These are phyloP conservation scores for Alexandromys fortis DNA, from an alignment of 2,113 vertebrate species.

Conservation along the genomic window DNA sequence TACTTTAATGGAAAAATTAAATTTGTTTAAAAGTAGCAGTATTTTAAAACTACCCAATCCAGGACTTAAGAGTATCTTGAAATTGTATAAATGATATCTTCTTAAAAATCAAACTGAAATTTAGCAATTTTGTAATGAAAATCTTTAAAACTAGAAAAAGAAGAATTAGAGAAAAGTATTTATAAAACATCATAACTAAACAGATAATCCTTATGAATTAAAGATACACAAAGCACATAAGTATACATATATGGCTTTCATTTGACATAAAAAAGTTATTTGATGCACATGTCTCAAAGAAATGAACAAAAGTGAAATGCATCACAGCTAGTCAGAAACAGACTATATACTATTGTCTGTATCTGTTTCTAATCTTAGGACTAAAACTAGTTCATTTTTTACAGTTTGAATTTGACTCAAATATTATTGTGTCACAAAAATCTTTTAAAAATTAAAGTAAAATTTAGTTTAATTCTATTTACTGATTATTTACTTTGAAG, in stretches of 20 bases:
- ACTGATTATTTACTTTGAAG: neutral
- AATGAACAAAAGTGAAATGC: neutral
- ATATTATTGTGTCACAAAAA: constrained; percentile 19
- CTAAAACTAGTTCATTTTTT: neutral
- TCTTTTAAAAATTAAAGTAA: neutral
- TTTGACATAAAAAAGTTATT: neutral
- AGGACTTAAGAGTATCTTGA: neutral
- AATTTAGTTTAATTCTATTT: neutral
- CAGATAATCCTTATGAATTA: neutral
- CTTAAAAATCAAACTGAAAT: neutral
- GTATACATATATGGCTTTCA: neutral
- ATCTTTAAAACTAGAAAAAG: neutral
- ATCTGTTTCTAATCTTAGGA: neutral
- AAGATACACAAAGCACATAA: neutral
- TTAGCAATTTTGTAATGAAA: neutral
- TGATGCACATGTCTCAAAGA: neutral
- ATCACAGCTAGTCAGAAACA: neutral
- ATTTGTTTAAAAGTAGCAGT: neutral
- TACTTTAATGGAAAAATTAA: neutral
- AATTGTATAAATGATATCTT: neutral
- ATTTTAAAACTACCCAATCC: neutral
- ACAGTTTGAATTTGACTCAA: neutral
- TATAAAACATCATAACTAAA: neutral
- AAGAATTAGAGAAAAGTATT: neutral
- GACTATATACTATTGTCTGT: neutral